Base-by-base conservation (phyloP, 2,888 invertebrate genomes). In the Loripinus fragilis region DNA sequence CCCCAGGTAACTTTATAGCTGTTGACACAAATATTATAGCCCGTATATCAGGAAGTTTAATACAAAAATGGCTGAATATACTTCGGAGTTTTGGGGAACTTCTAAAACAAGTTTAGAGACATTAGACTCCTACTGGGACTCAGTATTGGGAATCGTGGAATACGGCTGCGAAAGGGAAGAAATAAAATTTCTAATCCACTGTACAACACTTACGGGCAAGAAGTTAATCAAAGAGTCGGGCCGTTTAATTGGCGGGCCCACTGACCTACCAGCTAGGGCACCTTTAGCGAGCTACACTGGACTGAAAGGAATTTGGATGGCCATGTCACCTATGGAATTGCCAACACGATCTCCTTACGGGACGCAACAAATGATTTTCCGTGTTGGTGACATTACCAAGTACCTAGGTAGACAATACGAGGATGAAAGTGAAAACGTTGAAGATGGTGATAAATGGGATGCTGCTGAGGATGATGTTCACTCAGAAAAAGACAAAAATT, bases 71-170 rank as follows among this genome's bases (percentile, higher is more conserved):
- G 73, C 68, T 1, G 73, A 70, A 28, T 30, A 52, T 64, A 73
- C 74, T 15, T 45, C 65, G 15, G 52, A 65, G 35, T 25, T 67
- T 50, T 81, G 81, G 81, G 81, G 78, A 10, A 28, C 15, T 30
- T 71, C 78, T n/a, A 73, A 64, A 65, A 78, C 76, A 23, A 71
- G 71, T 20, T 50, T 66, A n/a, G 74, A 70, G 3, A 74, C 70
- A 25, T 42, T 85, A n/a, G 83, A 85, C 25, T 74, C 74, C 23
- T 83, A 80, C 67, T 85, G 85, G 85, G 80, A 81, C 10, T 71
- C 72, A 45, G 55, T 85, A 2, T n/a, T 73, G 52, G 45, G 42
- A 25, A 41, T 42, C 15, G 23, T 80, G 65, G 66, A 80, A 60
- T 80, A 79, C 12, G 85, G 81, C 50, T 64, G 72, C n/a, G 81